A percentile compares a stretch with the other conserved stretches of the same genome.
phyloP scores from a whole-genome alignment of 2,888 invertebrate species.

The Apamea crenata region DNA sequence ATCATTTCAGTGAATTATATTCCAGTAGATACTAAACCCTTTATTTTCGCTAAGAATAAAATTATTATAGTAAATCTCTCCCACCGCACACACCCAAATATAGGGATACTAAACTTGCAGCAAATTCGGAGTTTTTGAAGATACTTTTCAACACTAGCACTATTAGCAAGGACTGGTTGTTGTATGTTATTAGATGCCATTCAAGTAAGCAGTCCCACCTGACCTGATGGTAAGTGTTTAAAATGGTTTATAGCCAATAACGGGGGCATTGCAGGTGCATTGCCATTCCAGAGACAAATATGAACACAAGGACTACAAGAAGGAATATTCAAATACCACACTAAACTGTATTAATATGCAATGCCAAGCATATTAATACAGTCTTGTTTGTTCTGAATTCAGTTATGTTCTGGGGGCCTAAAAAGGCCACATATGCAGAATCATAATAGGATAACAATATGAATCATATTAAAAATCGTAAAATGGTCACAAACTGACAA shows the following conservation, averaged over 20 bases:
- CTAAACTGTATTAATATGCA: not conserved
- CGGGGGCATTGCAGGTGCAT: not conserved
- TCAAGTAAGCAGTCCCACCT: not conserved
- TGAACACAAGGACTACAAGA: not conserved
- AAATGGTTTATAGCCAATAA: not conserved
- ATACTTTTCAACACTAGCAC: not conserved
- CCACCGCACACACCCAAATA: too few species aligned
- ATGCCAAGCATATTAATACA: too few species aligned
- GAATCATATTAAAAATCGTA: too few species aligned
- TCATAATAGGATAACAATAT: too few species aligned
- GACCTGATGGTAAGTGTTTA: not conserved
- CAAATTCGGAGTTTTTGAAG: too few species aligned
- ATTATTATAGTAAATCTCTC: not conserved
- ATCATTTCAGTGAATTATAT: not conserved
- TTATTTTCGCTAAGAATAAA: not conserved
- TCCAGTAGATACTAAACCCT: not conserved
- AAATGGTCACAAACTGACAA: too few species aligned
- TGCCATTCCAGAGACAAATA: not conserved
- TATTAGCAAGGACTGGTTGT: not conserved
- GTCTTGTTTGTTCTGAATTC: too few species aligned
- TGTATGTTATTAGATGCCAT: not conserved
- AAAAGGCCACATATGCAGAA: too few species aligned
- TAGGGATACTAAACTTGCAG: not conserved
- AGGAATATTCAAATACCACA: not conserved
- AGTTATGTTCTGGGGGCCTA: not conserved